A percentile compares a stretch with the other conserved stretches of the same genome.
phyloP scores from a whole-genome alignment of 2,797 vertebrate species.

The Eptatretus atami region DNA sequence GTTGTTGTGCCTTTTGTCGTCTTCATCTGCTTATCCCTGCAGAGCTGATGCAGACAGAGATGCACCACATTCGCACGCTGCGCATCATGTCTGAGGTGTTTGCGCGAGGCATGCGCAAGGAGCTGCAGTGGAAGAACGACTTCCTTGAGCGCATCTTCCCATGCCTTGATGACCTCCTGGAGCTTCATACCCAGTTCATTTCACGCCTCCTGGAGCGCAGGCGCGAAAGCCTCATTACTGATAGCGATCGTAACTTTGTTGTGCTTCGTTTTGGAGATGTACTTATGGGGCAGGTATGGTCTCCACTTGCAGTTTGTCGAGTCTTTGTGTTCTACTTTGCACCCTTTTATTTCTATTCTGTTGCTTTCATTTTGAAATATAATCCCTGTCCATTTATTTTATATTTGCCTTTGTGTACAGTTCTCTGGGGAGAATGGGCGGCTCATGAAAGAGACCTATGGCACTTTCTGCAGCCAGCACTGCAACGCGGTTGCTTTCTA shows the following conservation, averaged over 20 bases:
- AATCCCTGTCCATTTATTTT: too few relatives aligned
- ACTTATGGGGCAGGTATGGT: constrained; percentile 45
- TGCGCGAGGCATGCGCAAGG: constrained; percentile 45
- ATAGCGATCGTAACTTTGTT: constrained; percentile 29
- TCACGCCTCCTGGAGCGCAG: constrained; percentile 52
- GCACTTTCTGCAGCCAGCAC: constrained; percentile 74
- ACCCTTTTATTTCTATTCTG: too few relatives aligned
- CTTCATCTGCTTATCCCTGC: constrained; percentile 1
- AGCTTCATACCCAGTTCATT: constrained; percentile 52
- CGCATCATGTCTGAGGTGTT: constrained; percentile 86
- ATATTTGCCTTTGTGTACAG: constrained; percentile 15
- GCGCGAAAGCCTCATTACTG: constrained; percentile 28
- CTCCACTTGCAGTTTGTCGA: too few relatives aligned
- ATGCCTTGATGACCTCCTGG: constrained; percentile 44
- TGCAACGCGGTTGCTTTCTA: constrained; percentile 65
- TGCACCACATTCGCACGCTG: constrained; percentile 68
- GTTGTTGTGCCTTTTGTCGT: background rate
- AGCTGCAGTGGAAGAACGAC: constrained; percentile 39
- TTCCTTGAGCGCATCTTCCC: constrained; percentile 56
- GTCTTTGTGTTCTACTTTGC: too few relatives aligned
- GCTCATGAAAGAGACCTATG: constrained; percentile 50
- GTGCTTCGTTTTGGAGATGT: constrained; percentile 60
- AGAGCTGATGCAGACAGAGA: constrained; percentile 92
- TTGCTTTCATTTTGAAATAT: too few relatives aligned
- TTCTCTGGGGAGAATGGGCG: constrained; percentile 55